Evolutionary conservation across 2,113 vertebrate species (phyloP).

Genomic region (Cromileptes altivelis): DNA sequence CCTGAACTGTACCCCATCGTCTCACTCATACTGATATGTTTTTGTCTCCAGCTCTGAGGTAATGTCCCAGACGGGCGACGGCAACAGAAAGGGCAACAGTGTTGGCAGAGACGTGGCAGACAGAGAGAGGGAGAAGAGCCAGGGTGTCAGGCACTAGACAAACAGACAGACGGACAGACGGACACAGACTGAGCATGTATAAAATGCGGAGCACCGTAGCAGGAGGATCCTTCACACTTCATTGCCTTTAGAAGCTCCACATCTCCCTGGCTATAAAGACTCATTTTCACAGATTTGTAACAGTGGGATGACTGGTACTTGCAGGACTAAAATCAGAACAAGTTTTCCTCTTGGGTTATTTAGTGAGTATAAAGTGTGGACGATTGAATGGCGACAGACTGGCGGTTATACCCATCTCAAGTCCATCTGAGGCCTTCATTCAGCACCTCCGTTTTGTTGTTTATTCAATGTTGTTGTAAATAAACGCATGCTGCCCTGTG

Average conservation of each 20-base stretch:
- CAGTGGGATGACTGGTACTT: conserved; percentile 57
- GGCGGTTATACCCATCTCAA: conserved; percentile 24
- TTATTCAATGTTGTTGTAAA: conserved; percentile 11
- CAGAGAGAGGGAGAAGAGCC: conserved; percentile 65
- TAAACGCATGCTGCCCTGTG: conserved; percentile 44
- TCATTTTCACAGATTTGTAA: conserved; percentile 69
- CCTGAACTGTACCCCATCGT: not conserved
- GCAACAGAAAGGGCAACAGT: conserved; percentile 51
- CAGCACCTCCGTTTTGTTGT: conserved; percentile 22
- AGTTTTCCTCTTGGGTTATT: conserved; percentile 50
- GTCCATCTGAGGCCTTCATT: conserved; percentile 49
- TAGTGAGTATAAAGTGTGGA: conserved; percentile 34
- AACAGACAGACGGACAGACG: conserved; percentile 51
- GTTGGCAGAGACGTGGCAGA: conserved; percentile 51
- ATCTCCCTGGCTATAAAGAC: conserved; percentile 65
- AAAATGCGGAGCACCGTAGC: conserved; percentile 62
- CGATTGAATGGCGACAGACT: conserved; percentile 33
- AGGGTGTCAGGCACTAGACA: conserved; percentile 62
- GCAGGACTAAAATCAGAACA: conserved; percentile 50
- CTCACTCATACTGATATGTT: conserved; percentile 36
- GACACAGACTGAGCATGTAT: conserved; percentile 63
- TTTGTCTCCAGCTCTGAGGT: conserved; percentile 69
- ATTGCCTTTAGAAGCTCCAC: conserved; percentile 67
- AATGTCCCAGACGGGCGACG: conserved; percentile 42
- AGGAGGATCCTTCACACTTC: conserved; percentile 73